These are phyloP conservation scores for Agelas oroides DNA, from an alignment of 37 sponge, comb jelly and placozoan genomes.

Conservation along the genomic window DNA sequence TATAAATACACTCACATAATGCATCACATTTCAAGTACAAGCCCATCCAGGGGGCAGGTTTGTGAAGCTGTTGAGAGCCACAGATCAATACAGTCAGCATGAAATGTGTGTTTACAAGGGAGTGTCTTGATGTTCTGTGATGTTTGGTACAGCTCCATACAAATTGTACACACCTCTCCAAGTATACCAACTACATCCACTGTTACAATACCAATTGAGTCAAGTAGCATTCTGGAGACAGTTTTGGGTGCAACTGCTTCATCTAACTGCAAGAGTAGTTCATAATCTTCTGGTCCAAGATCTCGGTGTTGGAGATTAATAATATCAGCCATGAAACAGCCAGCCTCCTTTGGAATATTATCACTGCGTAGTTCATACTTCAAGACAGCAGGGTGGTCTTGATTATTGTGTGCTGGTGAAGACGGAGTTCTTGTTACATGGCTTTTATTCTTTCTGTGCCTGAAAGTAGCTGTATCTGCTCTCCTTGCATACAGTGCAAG, in stretches of 20 bases:
- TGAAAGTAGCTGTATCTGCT: not conserved
- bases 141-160: constrained; percentile 37
- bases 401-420: not conserved
- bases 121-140: constrained; percentile 27
- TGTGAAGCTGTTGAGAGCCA: constrained; percentile 42
- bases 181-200: not conserved
- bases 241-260: constrained; percentile 43
- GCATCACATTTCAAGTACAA: constrained; percentile 10
- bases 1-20: too few species aligned
- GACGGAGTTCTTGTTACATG: not conserved
- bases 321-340: not conserved
- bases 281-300: constrained; percentile 60
- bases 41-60: constrained; percentile 53
- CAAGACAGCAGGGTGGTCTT: constrained; percentile 39
- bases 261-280: constrained; percentile 34
- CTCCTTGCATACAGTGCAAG: constrained; percentile 3
- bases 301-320: constrained; percentile 48
- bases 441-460: not conserved
- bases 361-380: constrained; percentile 6
- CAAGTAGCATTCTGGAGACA: constrained; percentile 13
- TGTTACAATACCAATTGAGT: not conserved
- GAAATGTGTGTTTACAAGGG: constrained; percentile 42
- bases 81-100: constrained; percentile 33
- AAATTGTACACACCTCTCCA: constrained; percentile 45
- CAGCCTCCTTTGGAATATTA: constrained; percentile 2